These are phyloP conservation scores for Drosophila maculinotata DNA, from an alignment of 2,888 invertebrate genomes.

Conservation along the genomic window DNA sequence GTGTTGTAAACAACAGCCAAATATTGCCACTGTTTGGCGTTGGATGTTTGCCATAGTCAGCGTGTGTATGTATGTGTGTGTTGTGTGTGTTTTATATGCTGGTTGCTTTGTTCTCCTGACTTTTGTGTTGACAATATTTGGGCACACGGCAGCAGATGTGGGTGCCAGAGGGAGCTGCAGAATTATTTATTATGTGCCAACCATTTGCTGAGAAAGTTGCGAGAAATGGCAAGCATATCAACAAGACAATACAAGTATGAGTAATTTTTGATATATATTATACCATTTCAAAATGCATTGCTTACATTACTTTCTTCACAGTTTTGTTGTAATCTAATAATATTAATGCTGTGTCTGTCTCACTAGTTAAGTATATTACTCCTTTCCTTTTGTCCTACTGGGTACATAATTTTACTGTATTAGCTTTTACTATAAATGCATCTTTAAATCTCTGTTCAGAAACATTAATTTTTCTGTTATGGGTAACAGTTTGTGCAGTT, in stretches of 20 bases:
- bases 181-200: slow-evolving; percentile 42
- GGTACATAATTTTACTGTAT: too few relatives aligned
- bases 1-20: slow-evolving; percentile 68
- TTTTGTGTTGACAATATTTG: slow-evolving; percentile 69
- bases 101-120: slow-evolving; percentile 69
- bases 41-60: slow-evolving; percentile 40
- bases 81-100: slow-evolving; percentile 36
- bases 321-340: too few relatives aligned
- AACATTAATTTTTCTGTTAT: too few relatives aligned
- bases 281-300: not conserved
- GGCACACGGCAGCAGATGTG: slow-evolving; percentile 59
- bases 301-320: not conserved
- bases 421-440: too few relatives aligned
- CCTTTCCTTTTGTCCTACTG: too few relatives aligned
- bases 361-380: not conserved
- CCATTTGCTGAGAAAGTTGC: slow-evolving; percentile 32
- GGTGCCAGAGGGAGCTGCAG: slow-evolving; percentile 49
- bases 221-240: slow-evolving; percentile 12
- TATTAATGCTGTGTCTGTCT: too few relatives aligned
- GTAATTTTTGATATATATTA: not conserved
- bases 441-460: too few relatives aligned
- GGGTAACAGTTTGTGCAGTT: not conserved
- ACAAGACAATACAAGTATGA: not conserved
- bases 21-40: slow-evolving; percentile 74
- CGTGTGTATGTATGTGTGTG: slow-evolving; percentile 11